Percentiles rank a stretch among this genome's conserved stretches.
These are phyloP conservation scores for Barbus barbus DNA, from an alignment of 2,113 vertebrate genomes.

Conservation along the genomic window DNA sequence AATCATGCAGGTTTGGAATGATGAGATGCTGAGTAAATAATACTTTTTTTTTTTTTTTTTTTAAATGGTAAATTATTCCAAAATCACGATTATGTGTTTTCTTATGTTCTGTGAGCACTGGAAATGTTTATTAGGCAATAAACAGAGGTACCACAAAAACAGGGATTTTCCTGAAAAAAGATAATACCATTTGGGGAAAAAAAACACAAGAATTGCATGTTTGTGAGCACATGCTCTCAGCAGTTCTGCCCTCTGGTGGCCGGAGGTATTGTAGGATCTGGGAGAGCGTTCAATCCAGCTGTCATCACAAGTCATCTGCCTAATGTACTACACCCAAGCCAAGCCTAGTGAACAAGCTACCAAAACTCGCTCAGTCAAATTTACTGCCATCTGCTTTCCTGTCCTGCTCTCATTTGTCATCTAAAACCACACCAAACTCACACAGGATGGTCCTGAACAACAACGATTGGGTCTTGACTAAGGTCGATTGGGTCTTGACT, in stretches of 20 bases:
- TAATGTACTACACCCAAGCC: constrained; percentile 43
- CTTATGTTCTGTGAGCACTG: not conserved
- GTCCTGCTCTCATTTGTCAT: constrained; percentile 31
- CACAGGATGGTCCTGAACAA: not conserved
- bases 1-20: not conserved
- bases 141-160: not conserved
- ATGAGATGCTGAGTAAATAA: too few relatives aligned
- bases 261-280: not conserved
- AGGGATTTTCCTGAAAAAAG: not conserved
- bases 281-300: constrained; percentile 23
- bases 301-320: constrained; percentile 40
- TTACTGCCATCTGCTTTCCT: constrained; percentile 42
- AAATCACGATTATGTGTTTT: not conserved
- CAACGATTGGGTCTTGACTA: not conserved
- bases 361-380: constrained; percentile 33
- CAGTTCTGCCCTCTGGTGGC: constrained; percentile 48
- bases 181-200: not conserved
- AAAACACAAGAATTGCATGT: not conserved
- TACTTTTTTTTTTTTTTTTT: too few relatives aligned
- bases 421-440: not conserved
- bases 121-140: not conserved
- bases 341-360: constrained; percentile 36
- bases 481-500: constrained; percentile 17
- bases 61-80: too few relatives aligned
- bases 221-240: not conserved